phyloP scores from a whole-genome alignment of 1,140 invertebrate genomes.

The Ceratoteleas bidentatus region DNA sequence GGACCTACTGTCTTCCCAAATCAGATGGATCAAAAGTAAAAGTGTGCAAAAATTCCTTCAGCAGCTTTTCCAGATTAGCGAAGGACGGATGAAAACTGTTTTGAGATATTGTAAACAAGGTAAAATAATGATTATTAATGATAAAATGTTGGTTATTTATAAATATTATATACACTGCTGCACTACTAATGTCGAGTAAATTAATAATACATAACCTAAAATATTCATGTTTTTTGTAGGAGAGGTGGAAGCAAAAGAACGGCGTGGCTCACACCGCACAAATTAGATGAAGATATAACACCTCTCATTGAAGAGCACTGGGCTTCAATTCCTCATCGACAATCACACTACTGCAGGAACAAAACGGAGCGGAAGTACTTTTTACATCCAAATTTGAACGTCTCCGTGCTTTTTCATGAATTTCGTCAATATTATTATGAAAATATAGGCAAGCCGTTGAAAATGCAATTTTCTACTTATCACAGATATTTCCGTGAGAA shows the following conservation, averaged over 20 bases:
- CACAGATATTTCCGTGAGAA: slow-evolving; percentile 4
- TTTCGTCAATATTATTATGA: background rate
- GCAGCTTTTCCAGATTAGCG: background rate
- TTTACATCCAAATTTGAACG: slow-evolving; percentile 24
- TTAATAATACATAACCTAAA: background rate
- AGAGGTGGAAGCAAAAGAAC: background rate
- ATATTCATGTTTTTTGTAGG: background rate
- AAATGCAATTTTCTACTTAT: background rate
- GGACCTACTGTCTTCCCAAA: background rate
- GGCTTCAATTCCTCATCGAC: slow-evolving; percentile 14
- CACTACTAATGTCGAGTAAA: background rate
- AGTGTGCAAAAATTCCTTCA: slow-evolving; percentile 2
- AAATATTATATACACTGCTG: background rate
- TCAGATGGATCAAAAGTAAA: background rate
- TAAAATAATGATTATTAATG: background rate
- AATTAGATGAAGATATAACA: background rate
- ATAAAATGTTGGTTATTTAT: background rate
- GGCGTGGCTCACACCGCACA: background rate
- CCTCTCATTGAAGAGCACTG: slow-evolving; percentile 23
- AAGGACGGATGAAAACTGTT: slow-evolving; percentile 1
- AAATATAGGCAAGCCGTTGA: background rate
- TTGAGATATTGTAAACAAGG: background rate
- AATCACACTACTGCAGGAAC: slow-evolving; percentile 34
- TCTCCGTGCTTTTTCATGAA: slow-evolving; percentile 4
- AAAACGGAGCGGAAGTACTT: slow-evolving; percentile 38